phyloP scores from a whole-genome alignment of 2,113 vertebrate genomes.

The Baryphthengus martii region DNA sequence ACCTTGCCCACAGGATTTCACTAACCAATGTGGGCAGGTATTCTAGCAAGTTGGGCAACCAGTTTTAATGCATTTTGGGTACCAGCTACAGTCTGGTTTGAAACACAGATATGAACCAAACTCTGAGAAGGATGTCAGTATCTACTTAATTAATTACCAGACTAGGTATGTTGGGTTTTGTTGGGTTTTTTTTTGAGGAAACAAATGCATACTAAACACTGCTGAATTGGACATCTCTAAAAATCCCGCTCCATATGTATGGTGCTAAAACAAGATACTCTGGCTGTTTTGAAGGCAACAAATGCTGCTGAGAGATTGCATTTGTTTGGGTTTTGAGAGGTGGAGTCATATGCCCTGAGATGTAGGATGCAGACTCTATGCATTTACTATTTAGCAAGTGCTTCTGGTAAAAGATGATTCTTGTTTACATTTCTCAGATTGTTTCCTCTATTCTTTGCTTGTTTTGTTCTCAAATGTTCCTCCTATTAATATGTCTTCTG shows the following conservation, averaged over 20 bases:
- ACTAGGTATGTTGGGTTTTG: not conserved
- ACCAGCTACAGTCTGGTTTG: not conserved
- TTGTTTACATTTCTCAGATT: not conserved
- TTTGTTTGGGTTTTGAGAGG: not conserved
- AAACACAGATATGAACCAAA: not conserved
- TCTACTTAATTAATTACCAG: not conserved
- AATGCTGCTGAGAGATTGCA: not conserved
- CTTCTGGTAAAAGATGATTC: not conserved
- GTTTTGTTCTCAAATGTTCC: constrained; percentile 46
- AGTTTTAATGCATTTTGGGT: not conserved
- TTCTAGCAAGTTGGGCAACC: not conserved
- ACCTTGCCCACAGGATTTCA: not conserved
- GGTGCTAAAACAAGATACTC: not conserved
- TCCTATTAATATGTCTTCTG: constrained; percentile 54
- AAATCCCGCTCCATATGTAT: not conserved
- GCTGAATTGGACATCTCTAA: not conserved
- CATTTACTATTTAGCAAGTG: not conserved
- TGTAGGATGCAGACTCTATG: not conserved
- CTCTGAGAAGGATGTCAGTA: not conserved
- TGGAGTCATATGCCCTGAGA: not conserved
- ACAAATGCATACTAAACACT: not conserved
- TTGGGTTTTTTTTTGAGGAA: not conserved
- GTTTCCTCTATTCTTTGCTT: not conserved
- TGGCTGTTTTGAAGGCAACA: not conserved
- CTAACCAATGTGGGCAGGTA: not conserved